Base-by-base conservation (phyloP, 2,888 invertebrate species). In the Apeira syringaria region DNA sequence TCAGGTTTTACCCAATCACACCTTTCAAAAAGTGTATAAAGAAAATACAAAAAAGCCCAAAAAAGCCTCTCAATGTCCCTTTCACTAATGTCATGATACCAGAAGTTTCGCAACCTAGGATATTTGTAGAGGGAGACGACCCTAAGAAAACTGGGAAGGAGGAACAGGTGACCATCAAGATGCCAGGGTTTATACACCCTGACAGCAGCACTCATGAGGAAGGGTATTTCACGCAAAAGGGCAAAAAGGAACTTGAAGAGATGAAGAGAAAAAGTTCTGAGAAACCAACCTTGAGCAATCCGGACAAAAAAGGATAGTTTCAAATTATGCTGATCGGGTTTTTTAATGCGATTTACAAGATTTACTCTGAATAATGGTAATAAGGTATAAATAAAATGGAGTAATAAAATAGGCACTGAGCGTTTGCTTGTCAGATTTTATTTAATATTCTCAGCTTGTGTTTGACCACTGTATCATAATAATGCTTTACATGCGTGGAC, bases 101-200 rank as follows among this genome's bases (percentile, higher is more conserved):
- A 2, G 5, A 7, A 1, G 0, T 17, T 6, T 9, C 7, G 5
- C 17, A 34, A 5, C 1, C 25, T 3, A 30, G 5, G 7, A 1
- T 17, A 7, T 34, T 5, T 5, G 9, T 17, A 2, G 34, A 27
- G 10, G 43, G 17, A 5, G 32, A 28, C 2, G 13, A 34, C 0
- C 10, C 33, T 2, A 13, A 15, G 18, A 27, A 32, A 22, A 2
- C 9, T 6, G 17, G 22, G 5, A 43, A 43, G 33, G 24, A 15
- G 24, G 17, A 45, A 27, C 6, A 36, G 27, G 5, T 25, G 0
- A 12, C 26, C 0, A 12, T 65, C 0, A 61, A 64, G 38, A 71
- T 76, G 70, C 71, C 77, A 31, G 74, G 70, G 0, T 67, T 73
- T 3, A 50, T 68, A 0, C 44, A 60, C 15, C 69, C 74, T 0